Evolutionary conservation across 2,888 invertebrate species (phyloP).

Genomic region (Periphyllus acericola): DNA sequence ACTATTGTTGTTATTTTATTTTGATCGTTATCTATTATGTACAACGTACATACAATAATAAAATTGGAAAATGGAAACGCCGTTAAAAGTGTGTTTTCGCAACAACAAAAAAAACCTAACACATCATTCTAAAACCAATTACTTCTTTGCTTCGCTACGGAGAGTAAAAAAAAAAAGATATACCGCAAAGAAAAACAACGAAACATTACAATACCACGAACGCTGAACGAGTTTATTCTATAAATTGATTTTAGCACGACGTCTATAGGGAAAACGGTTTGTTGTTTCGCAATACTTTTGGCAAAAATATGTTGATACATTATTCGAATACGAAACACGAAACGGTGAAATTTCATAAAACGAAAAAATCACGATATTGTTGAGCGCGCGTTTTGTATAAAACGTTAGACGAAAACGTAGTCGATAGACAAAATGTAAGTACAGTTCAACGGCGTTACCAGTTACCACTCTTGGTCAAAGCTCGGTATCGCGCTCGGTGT

Average conservation of each 20-base stretch:
- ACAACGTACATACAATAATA: background rate
- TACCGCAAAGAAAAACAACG: background rate
- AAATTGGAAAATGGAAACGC: background rate
- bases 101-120: background rate
- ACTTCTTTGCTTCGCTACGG: background rate
- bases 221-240: conserved; percentile 14
- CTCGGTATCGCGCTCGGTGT: too few species aligned
- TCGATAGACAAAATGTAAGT: too few species aligned
- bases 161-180: background rate
- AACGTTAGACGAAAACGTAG: too few species aligned
- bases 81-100: background rate
- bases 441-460: too few species aligned
- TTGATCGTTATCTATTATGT: background rate
- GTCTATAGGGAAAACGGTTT: background rate
- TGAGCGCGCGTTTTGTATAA: too few species aligned
- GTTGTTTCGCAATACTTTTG: background rate
- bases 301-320: too few species aligned
- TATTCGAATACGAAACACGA: background rate
- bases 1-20: too few species aligned
- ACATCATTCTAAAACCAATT: background rate
- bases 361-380: background rate
- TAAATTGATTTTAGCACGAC: background rate
- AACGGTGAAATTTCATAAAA: background rate
- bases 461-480: too few species aligned
- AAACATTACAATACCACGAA: background rate